Evolutionary conservation across 2,888 invertebrate genomes (phyloP), one percentile per base, ranked within the genome.

Genomic region (Matsumyia berberina): DNA sequence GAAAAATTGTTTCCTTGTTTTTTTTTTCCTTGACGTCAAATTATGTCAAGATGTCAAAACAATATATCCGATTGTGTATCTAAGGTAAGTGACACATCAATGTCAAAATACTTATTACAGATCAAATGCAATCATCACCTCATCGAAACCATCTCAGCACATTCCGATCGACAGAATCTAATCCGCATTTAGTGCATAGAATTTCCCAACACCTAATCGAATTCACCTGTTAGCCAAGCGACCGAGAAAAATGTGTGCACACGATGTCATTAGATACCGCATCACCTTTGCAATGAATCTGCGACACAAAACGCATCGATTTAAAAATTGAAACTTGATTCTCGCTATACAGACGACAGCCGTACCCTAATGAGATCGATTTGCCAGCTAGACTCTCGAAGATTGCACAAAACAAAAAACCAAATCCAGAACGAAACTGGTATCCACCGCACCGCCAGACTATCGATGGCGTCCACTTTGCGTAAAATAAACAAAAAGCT

Each of bases 241-340:
- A 77, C 64, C 77, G 70, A 82, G 66, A 77, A 66, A 82, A 82
- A 44, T 60, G 24, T 67, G 64, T 77, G 49, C 69, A 76, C 62
- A 64, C 35, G 44, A 70, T 77, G 70, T 60, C 66, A 82, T 55
- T 17, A 44, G 66, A 82, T 67, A 72, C 44, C 15, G 17, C 35
- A 35, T 51, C 33, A 33, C 11, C 19, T 60, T 33, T 39, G 55
- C 69, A 72, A 66, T 66, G 24, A 72, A 60, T 60, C 58, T 72
- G 53, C 37, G 58, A 57, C 33, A 37, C 37, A 70, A 69, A 57
- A 69, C 49, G 69, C 62, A 81, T 35, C 37, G 11, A 64, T 39
- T 58, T 72, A 46, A 35, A 44, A 19, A 55, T 29, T 17, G 67
- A 58, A 85, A 85, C 74, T 42, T 66, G 85, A 85, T 85, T 74